Percentiles rank a stretch among this genome's conserved stretches.
These are phyloP conservation scores for Salminus brasiliensis DNA, from an alignment of 2,113 vertebrate genomes.

Conservation along the genomic window DNA sequence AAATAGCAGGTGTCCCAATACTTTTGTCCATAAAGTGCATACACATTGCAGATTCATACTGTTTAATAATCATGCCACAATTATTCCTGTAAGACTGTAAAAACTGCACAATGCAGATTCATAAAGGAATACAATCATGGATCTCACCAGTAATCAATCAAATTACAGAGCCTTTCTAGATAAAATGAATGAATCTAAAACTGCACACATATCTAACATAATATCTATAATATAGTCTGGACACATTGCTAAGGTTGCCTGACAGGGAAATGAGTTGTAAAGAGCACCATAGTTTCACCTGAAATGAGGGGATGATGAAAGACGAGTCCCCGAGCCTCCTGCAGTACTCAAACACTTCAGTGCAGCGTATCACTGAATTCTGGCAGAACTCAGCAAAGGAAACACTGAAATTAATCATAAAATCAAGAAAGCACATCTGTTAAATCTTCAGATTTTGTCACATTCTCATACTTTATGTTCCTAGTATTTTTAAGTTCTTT, in stretches of 20 bases:
- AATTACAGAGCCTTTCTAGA: too few relatives aligned
- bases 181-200: too few relatives aligned
- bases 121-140: too few relatives aligned
- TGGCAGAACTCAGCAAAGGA: constrained; percentile 80
- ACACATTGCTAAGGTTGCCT: not conserved
- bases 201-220: too few relatives aligned
- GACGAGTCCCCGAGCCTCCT: constrained; percentile 75
- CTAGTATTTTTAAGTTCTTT: not conserved
- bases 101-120: too few relatives aligned
- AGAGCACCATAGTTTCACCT: constrained; percentile 76
- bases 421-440: not conserved
- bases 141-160: too few relatives aligned
- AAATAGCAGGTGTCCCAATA: too few relatives aligned
- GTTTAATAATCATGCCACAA: too few relatives aligned
- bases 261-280: not conserved
- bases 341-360: constrained; percentile 87
- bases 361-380: constrained; percentile 82
- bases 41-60: too few relatives aligned
- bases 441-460: not conserved
- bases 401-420: constrained; percentile 71
- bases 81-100: too few relatives aligned
- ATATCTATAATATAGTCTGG: too few relatives aligned
- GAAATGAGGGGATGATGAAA: constrained; percentile 82
- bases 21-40: too few relatives aligned
- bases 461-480: not conserved